phyloP scores from a whole-genome alignment of 2,113 vertebrate species.

The Podiceps cristatus region DNA sequence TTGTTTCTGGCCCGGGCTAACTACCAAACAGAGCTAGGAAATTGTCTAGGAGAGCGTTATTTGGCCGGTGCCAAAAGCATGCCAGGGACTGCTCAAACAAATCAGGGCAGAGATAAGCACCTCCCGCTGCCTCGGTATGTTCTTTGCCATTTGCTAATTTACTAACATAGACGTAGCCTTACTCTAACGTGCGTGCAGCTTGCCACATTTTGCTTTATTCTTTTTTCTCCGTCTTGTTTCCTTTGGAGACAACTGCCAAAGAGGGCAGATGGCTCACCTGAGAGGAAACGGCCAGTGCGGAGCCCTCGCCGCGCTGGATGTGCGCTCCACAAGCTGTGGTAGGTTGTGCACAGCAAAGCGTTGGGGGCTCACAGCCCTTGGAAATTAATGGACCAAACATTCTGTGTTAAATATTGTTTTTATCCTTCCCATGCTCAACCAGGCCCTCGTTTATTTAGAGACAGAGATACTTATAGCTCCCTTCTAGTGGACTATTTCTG shows the following conservation, averaged over 20 bases:
- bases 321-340: background rate
- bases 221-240: background rate
- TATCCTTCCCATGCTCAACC: background rate
- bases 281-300: fast-evolving
- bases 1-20: background rate
- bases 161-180: background rate
- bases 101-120: background rate
- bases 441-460: constrained; percentile 10
- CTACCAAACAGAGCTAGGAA: background rate
- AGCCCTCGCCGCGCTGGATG: background rate
- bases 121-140: fast-evolving
- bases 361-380: background rate
- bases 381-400: background rate
- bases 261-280: background rate
- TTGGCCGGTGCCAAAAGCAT: background rate
- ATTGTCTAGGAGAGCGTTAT: background rate
- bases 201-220: background rate
- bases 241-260: background rate
- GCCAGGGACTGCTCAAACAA: background rate
- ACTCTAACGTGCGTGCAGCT: background rate
- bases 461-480: constrained; percentile 27
- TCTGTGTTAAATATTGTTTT: background rate
- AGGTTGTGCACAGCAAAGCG: background rate
- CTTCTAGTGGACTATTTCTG: constrained; percentile 37
- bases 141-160: background rate